Evolutionary conservation across 2,113 vertebrate species (phyloP).

Genomic region (Barbus barbus): DNA sequence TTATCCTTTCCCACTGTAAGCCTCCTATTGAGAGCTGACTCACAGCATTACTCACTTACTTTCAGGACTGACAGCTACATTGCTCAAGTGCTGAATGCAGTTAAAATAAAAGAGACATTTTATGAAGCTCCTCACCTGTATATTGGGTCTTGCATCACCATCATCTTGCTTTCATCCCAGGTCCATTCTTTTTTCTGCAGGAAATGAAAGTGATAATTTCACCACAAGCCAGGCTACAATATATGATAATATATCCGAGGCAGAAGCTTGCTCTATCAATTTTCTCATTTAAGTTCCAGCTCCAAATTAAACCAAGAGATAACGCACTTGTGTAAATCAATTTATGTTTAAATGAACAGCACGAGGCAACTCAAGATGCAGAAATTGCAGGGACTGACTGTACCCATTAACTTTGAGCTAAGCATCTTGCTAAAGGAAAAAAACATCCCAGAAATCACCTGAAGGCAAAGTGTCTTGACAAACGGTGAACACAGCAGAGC

Average conservation of each 20-base stretch:
- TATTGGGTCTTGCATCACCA: conserved; percentile 97
- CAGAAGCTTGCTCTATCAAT: neutral
- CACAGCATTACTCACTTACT: neutral
- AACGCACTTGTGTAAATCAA: conserved; percentile 22
- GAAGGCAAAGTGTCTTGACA: neutral
- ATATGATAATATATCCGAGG: conserved; percentile 18
- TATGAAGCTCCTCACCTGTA: conserved; percentile 81
- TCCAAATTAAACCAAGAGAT: neutral
- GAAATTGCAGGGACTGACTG: conserved; percentile 13
- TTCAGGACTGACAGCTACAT: neutral
- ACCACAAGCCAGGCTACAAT: neutral
- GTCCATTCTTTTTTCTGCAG: conserved; percentile 96
- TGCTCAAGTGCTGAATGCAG: neutral
- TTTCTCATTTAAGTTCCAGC: conserved; percentile 15
- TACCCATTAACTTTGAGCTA: neutral
- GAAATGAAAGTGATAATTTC: conserved; percentile 12
- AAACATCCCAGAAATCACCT: neutral
- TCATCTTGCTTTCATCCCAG: conserved; percentile 96
- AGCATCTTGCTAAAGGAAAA: neutral
- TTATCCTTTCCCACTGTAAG: neutral
- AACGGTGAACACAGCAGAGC: neutral
- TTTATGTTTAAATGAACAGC: conserved; percentile 8
- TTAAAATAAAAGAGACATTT: neutral
- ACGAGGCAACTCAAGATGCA: neutral
- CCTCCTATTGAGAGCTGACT: neutral